Evolutionary conservation across 2,113 vertebrate species (phyloP), one percentile per base, ranked within the genome.

Genomic region (Erpornis zantholeuca): DNA sequence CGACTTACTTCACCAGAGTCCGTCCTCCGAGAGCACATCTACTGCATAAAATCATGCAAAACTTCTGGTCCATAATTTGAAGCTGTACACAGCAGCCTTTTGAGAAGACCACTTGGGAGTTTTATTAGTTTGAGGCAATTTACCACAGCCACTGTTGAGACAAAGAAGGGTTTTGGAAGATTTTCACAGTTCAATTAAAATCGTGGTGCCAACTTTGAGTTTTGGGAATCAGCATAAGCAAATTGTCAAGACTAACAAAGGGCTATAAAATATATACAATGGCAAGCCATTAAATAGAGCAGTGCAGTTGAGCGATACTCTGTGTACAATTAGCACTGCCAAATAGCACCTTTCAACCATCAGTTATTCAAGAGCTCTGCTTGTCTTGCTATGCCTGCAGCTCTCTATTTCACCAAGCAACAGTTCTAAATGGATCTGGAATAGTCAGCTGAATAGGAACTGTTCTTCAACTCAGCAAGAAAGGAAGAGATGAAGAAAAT

Each of bases 161-260:
- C 6, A 14, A 93, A 69, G 66, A 12, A 59, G 53, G 31, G 42
- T 16, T 85, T 71, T 96, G 61, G 57, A 93, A 50, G 65, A 86
- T 45, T 77, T 81, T 63, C 76, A 45, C 36, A 54, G n/a, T 84
- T 90, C 63, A 88, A 35, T 49, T 87, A 88, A 75, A 91, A 80
- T 15, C 60, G 65, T 71, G 60, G 57, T 3, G 7, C 47, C 36
- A 70, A 61, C 44, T 88, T 60, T 59, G 28, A 56, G 49, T 80
- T 95, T 90, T 87, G 78, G 38, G 53, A 84, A 81, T 52, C 35
- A 73, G 72, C 60, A 63, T 88, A 94, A 90, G 38, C 44, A 95
- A 90, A 96, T 93, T 94, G 93, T 88, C 35, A 81, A 83, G 82
- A 35, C 54, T 63, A 83, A 86, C 25, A 86, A 86, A 93, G 35